Conservation (phyloP, 2,888 invertebrate species). For the Margaritifera margaritifera region DNA sequence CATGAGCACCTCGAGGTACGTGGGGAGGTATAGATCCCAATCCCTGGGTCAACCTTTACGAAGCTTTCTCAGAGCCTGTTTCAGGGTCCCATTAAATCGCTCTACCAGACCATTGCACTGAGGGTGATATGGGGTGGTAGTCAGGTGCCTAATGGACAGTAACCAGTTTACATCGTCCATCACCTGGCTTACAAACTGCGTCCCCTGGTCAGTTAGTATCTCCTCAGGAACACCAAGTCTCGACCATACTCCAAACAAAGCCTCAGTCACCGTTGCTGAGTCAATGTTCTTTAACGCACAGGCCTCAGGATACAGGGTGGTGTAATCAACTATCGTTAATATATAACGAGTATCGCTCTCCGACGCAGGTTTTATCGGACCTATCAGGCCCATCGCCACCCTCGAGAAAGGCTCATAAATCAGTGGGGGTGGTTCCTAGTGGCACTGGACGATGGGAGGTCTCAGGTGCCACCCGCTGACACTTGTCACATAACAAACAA, state of each 20-base stretch:
- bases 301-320: background rate
- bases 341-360: too few relatives aligned
- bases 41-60: slow-evolving; percentile 25
- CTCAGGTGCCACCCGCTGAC: too few relatives aligned
- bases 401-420: too few relatives aligned
- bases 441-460: too few relatives aligned
- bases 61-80: slow-evolving; percentile 34
- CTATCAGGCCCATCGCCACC: too few relatives aligned
- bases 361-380: too few relatives aligned
- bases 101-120: slow-evolving; percentile 37
- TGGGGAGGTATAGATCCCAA: slow-evolving; percentile 39
- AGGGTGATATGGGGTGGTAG: too few relatives aligned
- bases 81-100: slow-evolving; percentile 38
- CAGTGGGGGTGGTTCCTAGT: too few relatives aligned
- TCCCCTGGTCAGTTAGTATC: slow-evolving; percentile 5
- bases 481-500: too few relatives aligned
- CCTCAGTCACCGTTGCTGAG: slow-evolving; percentile 7
- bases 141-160: too few relatives aligned
- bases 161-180: too few relatives aligned
- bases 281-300: background rate
- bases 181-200: too few relatives aligned
- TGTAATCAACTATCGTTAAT: slow-evolving; percentile 1
- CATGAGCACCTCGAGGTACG: slow-evolving; percentile 28
- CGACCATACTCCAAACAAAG: slow-evolving; percentile 3
- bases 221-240: slow-evolving; percentile 7